phyloP scores from a whole-genome alignment of 2,888 invertebrate species.

The Iphiclides podalirius region DNA sequence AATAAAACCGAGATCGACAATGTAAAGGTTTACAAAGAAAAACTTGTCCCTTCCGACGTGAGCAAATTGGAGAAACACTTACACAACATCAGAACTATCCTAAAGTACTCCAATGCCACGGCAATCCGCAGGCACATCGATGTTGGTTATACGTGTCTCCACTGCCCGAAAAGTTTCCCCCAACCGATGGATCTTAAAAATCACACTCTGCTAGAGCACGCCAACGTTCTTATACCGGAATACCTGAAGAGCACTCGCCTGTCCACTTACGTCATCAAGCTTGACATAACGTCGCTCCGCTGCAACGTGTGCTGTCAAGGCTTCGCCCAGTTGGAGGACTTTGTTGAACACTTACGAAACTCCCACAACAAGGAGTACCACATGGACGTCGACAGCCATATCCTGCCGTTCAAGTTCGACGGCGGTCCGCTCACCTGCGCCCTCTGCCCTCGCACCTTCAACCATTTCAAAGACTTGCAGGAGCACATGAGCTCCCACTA shows the following conservation, averaged over 20 bases:
- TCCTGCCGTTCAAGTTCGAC: constrained; percentile 50
- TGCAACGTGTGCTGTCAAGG: constrained; percentile 37
- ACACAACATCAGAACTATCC: constrained; percentile 46
- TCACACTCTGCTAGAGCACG: constrained; percentile 38
- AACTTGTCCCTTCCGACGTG: too few species aligned
- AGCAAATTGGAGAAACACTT: too few species aligned
- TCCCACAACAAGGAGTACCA: constrained; percentile 39
- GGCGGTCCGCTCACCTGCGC: constrained; percentile 48
- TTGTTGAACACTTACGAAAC: constrained; percentile 40
- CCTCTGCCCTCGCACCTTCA: constrained; percentile 61
- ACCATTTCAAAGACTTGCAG: constrained; percentile 69
- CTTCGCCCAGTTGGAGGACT: constrained; percentile 22
- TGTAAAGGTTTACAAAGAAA: too few species aligned
- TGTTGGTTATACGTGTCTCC: constrained; percentile 69
- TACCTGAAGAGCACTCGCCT: constrained; percentile 69
- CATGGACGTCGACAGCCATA: constrained; percentile 43
- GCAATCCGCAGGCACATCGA: constrained; percentile 71
- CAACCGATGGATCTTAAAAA: constrained; percentile 49
- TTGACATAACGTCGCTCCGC: constrained; percentile 40
- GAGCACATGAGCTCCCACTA: constrained; percentile 75
- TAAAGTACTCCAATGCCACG: constrained; percentile 72
- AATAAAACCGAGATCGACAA: too few species aligned
- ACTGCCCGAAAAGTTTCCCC: constrained; percentile 64
- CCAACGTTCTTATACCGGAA: constrained; percentile 44
- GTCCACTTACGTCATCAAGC: constrained; percentile 52